Evolutionary conservation across 2,888 invertebrate species (phyloP), one percentile per base, ranked within the genome.

Genomic region (Drosophila neotestacea): DNA sequence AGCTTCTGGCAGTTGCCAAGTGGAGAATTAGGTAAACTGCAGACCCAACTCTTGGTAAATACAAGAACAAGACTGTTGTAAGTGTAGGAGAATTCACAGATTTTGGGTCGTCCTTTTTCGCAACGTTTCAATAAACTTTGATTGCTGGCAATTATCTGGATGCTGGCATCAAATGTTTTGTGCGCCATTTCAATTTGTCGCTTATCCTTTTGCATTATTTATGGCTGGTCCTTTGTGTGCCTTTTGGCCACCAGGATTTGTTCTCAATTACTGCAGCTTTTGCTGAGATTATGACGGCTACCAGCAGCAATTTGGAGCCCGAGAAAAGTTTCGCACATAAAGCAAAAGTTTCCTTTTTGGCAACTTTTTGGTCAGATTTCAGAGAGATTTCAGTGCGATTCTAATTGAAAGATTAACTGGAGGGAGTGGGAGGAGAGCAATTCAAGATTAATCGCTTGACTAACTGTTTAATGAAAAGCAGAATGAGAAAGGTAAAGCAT

Each of bases 71-170:
- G 13, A n/a, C 4, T 22, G 11, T 6, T 6, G 30, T 11, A 11
- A 28, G 2, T 10, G 34, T 28, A 41, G 48, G 10, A 27, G 32
- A 47, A 60, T 55, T 36, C 58, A 55, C 44, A 54, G 41, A 67
- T 61, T 55, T 32, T 39, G 34, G 41, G 41, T 54, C 44, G 48
- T 56, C 38, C 38, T 41, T 42, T 41, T 64, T 64, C 32, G 73
- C 66, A 73, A 78, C 73, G 76, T 84, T 76, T 81, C 86, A 81
- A 80, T 79, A 88, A 85, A 76, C 78, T 85, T 84, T 88, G 88
- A 85, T 85, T 85, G 85, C 64, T 70, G 86, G 78, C 88, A 88
- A 85, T 88, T 88, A 85, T 88, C 88, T 85, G 75, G 66, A 51
- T 54, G 66, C 81, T 73, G 85, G 81, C 79, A 83, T 73, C 80